A percentile compares a stretch with the other conserved stretches of the same genome.
Conservation (phyloP, 2,113 vertebrate species). For the Dasyornis broadbenti region DNA sequence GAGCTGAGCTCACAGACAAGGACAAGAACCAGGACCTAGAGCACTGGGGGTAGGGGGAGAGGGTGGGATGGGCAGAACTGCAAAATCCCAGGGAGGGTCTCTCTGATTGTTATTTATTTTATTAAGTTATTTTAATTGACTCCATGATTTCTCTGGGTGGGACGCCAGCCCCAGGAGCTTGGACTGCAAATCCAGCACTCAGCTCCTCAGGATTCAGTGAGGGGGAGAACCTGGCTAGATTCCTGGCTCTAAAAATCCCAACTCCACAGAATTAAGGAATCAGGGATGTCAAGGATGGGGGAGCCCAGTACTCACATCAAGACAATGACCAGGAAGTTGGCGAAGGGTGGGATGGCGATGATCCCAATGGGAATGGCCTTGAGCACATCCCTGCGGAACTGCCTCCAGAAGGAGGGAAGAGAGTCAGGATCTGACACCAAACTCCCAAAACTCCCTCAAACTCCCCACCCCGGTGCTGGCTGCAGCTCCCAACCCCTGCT, state of each 20-base stretch:
- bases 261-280: accelerated
- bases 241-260: accelerated
- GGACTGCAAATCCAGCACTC: not conserved
- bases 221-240: accelerated
- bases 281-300: not conserved
- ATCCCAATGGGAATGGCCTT: slow-evolving; percentile 85
- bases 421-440: accelerated
- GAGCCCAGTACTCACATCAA: slow-evolving; percentile 82
- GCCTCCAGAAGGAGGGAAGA: not conserved
- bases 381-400: slow-evolving; percentile 87
- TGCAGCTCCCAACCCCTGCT: accelerated
- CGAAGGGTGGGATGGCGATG: slow-evolving; percentile 89
- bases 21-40: accelerated
- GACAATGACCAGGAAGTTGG: slow-evolving; percentile 91
- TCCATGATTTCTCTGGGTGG: not conserved
- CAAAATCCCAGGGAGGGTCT: not conserved
- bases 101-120: not conserved
- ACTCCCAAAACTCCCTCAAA: accelerated
- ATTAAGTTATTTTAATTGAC: not conserved
- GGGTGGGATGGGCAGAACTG: not conserved
- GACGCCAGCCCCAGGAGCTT: accelerated
- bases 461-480: accelerated
- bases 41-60: not conserved
- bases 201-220: accelerated
- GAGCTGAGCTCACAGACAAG: not conserved